Evolutionary conservation across 2,888 invertebrate genomes (phyloP), one percentile per base, ranked within the genome.

Genomic region (Mesochorus sp.): DNA sequence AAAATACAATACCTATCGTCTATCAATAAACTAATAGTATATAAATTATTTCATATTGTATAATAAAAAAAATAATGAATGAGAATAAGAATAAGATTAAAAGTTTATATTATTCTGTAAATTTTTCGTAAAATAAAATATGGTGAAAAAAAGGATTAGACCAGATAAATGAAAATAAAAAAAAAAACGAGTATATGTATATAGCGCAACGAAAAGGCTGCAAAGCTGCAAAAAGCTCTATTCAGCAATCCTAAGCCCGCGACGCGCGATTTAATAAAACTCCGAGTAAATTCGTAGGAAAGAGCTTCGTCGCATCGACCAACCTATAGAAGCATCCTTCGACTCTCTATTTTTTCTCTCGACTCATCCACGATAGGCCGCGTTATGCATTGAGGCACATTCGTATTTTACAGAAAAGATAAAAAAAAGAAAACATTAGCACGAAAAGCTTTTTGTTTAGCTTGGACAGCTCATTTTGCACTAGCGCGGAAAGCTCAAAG

Each of bases 361-460:
- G 8, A 10, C 59, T 37, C 44, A 37, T 12, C 21, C 49, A 14
- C n/a, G 3, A 42, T 14, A 12, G 19, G 53, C 31, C 39, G 12
- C n/a, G n/a, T n/a, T n/a, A 31, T 53, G 19, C 31, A 59, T 31
- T 67, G 67, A 28, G 34, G 44, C 62, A 57, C 37, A 59, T 59
- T 70, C 47, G 61, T 47, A 44, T 44, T 21, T 3, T 24, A 28
- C 14, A 39, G 47, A 12, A 47, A 21, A 49, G 49, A 14, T 37
- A 59, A 68, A 51, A 31, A 61, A 8, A 55, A 51, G 24, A 49
- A 49, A 75, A 78, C n/a, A n/a, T n/a, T n/a, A n/a, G n/a, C n/a
- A n/a, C n/a, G n/a, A 72, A 83, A 81, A 81, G 82, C 80, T 77
- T 68, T 73, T 83, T 83, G 80, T 74, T 84, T 85, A 84, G 85